phyloP scores from a whole-genome alignment of 2,113 vertebrate genomes.

The Pluvianellus socialis region DNA sequence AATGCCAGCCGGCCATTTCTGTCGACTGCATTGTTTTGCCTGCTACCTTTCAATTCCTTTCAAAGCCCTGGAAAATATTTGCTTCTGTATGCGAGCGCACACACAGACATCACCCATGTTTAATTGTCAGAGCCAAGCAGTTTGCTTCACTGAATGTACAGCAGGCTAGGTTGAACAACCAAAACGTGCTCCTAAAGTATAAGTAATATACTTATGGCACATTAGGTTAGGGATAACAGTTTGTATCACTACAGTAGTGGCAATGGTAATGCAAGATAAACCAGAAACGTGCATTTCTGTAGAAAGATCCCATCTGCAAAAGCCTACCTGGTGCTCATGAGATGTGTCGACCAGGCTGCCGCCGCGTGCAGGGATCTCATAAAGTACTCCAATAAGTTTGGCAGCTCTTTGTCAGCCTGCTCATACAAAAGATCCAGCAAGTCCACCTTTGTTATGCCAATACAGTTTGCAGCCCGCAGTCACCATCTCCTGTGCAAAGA shows the following conservation, averaged over 20 bases:
- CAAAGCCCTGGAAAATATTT: conserved; percentile 21
- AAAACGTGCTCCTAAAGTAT: neutral
- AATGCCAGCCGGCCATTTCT: neutral
- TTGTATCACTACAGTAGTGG: neutral
- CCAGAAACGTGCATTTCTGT: neutral
- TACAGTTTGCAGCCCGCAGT: neutral
- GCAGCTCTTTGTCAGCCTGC: neutral
- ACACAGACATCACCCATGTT: neutral
- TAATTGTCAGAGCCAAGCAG: neutral
- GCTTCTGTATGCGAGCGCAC: neutral
- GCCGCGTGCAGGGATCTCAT: neutral
- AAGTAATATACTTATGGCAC: too few species aligned
- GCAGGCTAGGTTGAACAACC: neutral
- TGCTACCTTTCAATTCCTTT: conserved; percentile 23
- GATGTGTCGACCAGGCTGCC: neutral
- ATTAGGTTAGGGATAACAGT: neutral
- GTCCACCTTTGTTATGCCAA: neutral
- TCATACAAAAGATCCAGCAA: neutral
- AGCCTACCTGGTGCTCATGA: neutral
- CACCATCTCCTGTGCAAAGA: neutral
- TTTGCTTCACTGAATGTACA: neutral
- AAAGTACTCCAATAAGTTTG: neutral
- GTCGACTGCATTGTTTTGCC: conserved; percentile 1
- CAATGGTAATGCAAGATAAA: neutral
- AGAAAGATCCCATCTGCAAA: neutral